Conservation (phyloP, 2,113 vertebrate genomes). For the Oncorhynchus keta region DNA sequence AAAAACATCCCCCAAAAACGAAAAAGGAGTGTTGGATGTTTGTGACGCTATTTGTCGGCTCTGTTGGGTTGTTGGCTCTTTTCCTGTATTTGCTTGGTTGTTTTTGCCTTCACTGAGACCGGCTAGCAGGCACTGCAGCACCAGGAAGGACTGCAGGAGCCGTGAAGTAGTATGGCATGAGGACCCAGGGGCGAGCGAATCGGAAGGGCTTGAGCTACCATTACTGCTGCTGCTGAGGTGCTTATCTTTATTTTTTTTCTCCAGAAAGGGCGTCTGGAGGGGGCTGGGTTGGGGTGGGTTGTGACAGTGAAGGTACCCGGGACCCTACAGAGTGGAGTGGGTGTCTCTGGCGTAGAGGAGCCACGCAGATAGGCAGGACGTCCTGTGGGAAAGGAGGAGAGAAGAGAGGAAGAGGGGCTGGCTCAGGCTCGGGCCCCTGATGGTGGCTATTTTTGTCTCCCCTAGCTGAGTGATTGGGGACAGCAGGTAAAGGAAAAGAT, state of each 20-base stretch:
- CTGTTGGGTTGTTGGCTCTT: slow-evolving; percentile 61
- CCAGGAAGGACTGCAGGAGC: slow-evolving; percentile 75
- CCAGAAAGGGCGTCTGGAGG: slow-evolving; percentile 63
- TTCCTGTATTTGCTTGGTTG: slow-evolving; percentile 60
- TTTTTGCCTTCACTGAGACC: slow-evolving; percentile 65
- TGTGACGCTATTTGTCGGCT: slow-evolving; percentile 44
- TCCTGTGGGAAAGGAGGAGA: slow-evolving; percentile 67
- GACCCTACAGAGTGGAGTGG: slow-evolving; percentile 65
- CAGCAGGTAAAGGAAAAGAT: slow-evolving; percentile 83
- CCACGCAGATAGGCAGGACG: slow-evolving; percentile 60
- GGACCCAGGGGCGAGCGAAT: slow-evolving; percentile 71
- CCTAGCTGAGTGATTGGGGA: slow-evolving; percentile 83
- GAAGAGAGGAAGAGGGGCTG: slow-evolving; percentile 46
- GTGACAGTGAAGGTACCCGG: slow-evolving; percentile 68
- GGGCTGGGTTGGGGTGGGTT: slow-evolving; percentile 48
- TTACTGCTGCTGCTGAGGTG: slow-evolving; percentile 72
- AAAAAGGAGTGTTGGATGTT: slow-evolving; percentile 55
- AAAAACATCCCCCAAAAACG: slow-evolving; percentile 9
- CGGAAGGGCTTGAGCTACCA: slow-evolving; percentile 64
- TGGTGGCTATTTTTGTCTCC: slow-evolving; percentile 73
- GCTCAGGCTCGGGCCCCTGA: slow-evolving; percentile 68
- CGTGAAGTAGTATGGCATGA: slow-evolving; percentile 75
- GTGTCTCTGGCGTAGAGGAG: slow-evolving; percentile 55
- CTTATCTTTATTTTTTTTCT: slow-evolving; percentile 67
- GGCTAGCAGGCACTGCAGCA: slow-evolving; percentile 80